phyloP scores from a whole-genome alignment of 2,797 vertebrate genomes.

The Sebastes hopkinsi region DNA sequence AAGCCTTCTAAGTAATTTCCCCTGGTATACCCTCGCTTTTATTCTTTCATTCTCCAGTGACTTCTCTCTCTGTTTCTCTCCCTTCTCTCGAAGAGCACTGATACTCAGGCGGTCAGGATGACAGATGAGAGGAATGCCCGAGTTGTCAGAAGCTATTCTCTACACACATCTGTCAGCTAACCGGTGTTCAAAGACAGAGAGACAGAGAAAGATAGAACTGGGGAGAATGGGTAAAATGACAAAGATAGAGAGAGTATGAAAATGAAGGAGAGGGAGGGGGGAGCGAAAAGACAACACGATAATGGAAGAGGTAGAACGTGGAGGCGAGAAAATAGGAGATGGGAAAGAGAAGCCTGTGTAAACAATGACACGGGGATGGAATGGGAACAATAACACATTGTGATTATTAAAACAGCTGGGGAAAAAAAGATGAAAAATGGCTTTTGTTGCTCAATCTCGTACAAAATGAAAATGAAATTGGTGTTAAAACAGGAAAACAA shows the following conservation, averaged over 20 bases:
- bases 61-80: conserved; percentile 5
- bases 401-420: background rate
- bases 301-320: conserved; percentile 15
- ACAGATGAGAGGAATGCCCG: conserved; percentile 59
- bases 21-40: conserved; percentile 2
- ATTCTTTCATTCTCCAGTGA: conserved; percentile 8
- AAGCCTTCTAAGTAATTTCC: conserved; percentile 41
- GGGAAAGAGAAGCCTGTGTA: background rate
- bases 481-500: background rate
- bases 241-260: conserved; percentile 36
- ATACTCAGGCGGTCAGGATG: conserved; percentile 48
- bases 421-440: background rate
- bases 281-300: background rate
- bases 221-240: conserved; percentile 36
- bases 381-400: background rate
- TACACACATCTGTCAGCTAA: conserved; percentile 68
- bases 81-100: conserved; percentile 7
- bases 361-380: background rate
- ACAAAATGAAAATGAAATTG: background rate
- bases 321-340: background rate
- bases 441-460: background rate
- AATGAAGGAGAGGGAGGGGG: conserved; percentile 16
- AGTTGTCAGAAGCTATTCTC: conserved; percentile 68
- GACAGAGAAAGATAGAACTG: conserved; percentile 33
- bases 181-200: conserved; percentile 49